Base-by-base conservation (phyloP, 2,797 vertebrate species). In the Urophycis tenuis region DNA sequence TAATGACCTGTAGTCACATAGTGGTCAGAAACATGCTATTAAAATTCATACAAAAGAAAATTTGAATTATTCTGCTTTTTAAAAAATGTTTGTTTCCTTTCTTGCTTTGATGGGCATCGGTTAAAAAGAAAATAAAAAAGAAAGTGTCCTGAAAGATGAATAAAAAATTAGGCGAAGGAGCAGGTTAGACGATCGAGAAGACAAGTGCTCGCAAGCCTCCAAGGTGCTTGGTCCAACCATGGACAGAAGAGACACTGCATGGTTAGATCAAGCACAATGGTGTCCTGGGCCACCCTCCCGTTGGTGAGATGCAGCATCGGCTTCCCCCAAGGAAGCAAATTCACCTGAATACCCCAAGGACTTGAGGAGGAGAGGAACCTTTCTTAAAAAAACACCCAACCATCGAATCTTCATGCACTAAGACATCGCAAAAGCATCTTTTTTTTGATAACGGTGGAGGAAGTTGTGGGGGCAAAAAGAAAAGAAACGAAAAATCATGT, bases 211-310 rank as follows among this genome's bases (percentile, higher is more conserved):
- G 74, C 91, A 92, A 90, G 89, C 80, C 93, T 92, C 92, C 94
- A 94, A 92, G 90, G 93, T 94, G 93, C 94, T 94, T 95, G 94
- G 93, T 89, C 91, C 85, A 94, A 95, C 94, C 94, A 95, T 94
- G 93, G 88, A 93, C 90, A 88, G 82, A 89, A 85, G 85, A 88
- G n/a, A 17, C 87, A 92, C 93, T 94, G 93, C 94, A 95, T 94
- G 93, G 94, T 94, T 95, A 94, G 93, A 95, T 95, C 93, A 94
- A 95, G 94, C 94, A 95, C 93, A 95, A 95, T 94, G 93, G 93
- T 3, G 92, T 91, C 92, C 85, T 88, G 90, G 89, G 92, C 92
- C 39, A 7, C 33, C 17, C 9, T 2, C 8, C 30, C 30, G 14
- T 12, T 17, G 67, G 29, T 3, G 7, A 69, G 12, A 6, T 7